Conservation (phyloP, 2,888 invertebrate genomes). For the Atrina japonica region DNA sequence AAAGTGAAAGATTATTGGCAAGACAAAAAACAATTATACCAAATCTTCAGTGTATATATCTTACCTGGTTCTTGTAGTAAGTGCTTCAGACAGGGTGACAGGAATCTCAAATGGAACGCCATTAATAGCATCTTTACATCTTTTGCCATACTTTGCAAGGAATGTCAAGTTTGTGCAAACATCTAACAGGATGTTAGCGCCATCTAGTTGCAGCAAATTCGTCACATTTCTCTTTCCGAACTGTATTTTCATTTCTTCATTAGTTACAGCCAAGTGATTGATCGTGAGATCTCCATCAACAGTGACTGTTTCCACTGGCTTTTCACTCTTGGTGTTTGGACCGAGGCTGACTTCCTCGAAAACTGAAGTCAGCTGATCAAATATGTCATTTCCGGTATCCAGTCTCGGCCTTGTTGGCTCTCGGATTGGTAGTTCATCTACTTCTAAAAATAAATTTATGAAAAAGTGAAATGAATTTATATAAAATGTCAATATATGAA, state of each 20-base stretch:
- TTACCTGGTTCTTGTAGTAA: conserved; percentile 86
- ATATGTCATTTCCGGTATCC: conserved; percentile 87
- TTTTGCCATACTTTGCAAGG: conserved; percentile 84
- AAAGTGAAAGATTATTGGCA: no score
- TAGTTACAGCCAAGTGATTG: conserved; percentile 68
- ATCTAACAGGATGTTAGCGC: conserved; percentile 89
- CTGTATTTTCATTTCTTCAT: conserved; percentile 81
- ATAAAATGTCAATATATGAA: no score
- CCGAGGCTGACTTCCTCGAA: conserved; percentile 70
- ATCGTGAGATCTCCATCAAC: conserved; percentile 74
- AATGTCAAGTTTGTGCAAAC: conserved; percentile 90
- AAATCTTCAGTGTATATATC: no score
- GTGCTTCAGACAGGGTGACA: conserved; percentile 87
- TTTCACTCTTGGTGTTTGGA: conserved; percentile 34
- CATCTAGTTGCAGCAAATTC: conserved; percentile 89
- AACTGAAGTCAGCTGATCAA: conserved; percentile 86
- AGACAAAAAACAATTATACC: no score
- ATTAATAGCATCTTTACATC: conserved; percentile 85
- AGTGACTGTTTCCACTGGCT: conserved; percentile 57
- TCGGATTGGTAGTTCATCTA: conserved; percentile 66
- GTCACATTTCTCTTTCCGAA: conserved; percentile 90
- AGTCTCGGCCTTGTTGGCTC: conserved; percentile 83
- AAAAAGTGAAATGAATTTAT: no score
- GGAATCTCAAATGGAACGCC: conserved; percentile 86
- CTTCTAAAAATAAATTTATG: no score